These are phyloP conservation scores for Telmatherina bonti DNA, from an alignment of 2,797 vertebrate species.

Conservation along the genomic window DNA sequence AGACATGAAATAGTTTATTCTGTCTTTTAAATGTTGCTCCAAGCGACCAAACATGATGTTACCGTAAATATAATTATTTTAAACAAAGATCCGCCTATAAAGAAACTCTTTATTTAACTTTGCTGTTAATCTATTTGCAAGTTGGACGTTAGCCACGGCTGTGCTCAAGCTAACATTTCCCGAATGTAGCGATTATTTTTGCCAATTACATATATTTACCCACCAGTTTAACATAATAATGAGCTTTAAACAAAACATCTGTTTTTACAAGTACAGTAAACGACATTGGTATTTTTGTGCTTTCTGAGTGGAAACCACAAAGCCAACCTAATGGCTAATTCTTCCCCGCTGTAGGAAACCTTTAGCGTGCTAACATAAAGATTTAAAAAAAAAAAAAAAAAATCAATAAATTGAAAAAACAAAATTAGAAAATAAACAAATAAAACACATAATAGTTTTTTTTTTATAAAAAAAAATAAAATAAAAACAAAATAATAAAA, in stretches of 20 bases:
- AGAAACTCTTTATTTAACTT: not conserved
- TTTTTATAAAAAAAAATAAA: no score
- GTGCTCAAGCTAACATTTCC: no score
- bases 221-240: no score
- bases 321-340: constrained; percentile 36
- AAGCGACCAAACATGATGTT: not conserved
- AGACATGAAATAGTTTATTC: not conserved
- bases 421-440: no score
- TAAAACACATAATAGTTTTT: no score
- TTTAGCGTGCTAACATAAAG: no score
- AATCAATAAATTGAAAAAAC: no score
- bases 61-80: not conserved
- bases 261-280: not conserved
- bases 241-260: no score
- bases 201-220: no score
- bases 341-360: constrained; percentile 12
- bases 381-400: no score
- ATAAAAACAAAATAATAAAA: no score
- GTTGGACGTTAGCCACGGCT: not conserved
- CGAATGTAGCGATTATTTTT: not conserved
- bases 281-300: rapidly evolving
- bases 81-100: not conserved
- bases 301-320: constrained; percentile 39
- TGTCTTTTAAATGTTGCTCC: not conserved
- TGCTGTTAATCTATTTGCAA: constrained; percentile 33